Evolutionary conservation across 2,888 invertebrate species (phyloP), one percentile per base, ranked within the genome.

Genomic region (Loripinus fragilis): DNA sequence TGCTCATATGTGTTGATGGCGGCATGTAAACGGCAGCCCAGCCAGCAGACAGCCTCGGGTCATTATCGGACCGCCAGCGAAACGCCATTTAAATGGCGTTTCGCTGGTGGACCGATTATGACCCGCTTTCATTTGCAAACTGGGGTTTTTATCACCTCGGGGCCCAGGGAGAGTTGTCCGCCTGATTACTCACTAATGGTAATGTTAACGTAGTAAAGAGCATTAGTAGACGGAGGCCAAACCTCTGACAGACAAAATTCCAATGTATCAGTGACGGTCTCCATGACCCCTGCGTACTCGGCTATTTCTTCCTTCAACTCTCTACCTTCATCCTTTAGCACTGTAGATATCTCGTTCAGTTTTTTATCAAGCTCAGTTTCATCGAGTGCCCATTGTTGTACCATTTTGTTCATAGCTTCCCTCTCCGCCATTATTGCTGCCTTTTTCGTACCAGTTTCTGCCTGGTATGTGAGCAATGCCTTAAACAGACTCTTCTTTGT

Each of bases 231-330:
- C 20, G 60, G 60, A 20, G 60, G 60, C 28, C 25, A 60, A 60
- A 60, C 60, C 60, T 60, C 60, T 30, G 60, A 60, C 30, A 60
- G 60, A 20, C 60, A 60, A 33, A 60, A 60, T 33, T 60, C 60
- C 7, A 60, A 20, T 20, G 30, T 1, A 23, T 60, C 60, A 20
- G 60, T 60, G 17, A 60, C 2, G 1, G 1, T 5, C 17, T 60
- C 33, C 12, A 60, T 17, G 20, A 17, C 30, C 3, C 33, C 33
- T 5, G 60, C 20, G 17, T 15, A 33, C 33, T 60, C 33, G 33
- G 20, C 30, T 10, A 60, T 25, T 33, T 60, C 60, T 2, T 17
- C 1, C 20, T 60, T 30, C 7, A 60, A 7, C 30, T 60, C 60
- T 23, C 33, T 60, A 33, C 33, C 5, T 38, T 8, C 12, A 2